Conservation (phyloP, 1,140 invertebrate genomes). For the Archegozetes longisetosus region DNA sequence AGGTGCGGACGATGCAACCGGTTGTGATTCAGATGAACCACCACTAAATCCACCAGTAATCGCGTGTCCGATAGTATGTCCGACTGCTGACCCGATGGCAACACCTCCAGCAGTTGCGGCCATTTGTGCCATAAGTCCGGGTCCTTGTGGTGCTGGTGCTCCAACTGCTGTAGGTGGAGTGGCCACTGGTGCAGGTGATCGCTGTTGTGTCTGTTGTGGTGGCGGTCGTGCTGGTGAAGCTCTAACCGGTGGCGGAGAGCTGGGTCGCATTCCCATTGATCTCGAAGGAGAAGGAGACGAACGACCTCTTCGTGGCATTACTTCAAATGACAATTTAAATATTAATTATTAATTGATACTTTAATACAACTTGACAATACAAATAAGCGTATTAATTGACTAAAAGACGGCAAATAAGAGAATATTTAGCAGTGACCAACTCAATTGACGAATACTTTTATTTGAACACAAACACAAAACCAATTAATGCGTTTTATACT, state of each 20-base stretch:
- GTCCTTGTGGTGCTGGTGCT: conserved; percentile 18
- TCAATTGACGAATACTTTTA: too few relatives aligned
- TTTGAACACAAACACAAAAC: too few relatives aligned
- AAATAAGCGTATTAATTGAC: too few relatives aligned
- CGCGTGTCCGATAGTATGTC: conserved; percentile 66
- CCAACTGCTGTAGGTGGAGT: conserved; percentile 18
- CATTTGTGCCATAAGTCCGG: conserved; percentile 27
- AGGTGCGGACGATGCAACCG: too few relatives aligned
- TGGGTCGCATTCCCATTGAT: neutral
- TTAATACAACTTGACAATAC: too few relatives aligned
- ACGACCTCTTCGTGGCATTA: conserved; percentile 13
- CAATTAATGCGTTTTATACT: too few relatives aligned
- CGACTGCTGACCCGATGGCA: conserved; percentile 32
- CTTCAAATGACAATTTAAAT: too few relatives aligned
- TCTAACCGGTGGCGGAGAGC: conserved; percentile 1
- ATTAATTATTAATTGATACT: too few relatives aligned
- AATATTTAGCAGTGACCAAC: too few relatives aligned
- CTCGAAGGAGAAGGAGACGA: neutral
- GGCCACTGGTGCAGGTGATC: conserved; percentile 13
- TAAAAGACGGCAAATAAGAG: too few relatives aligned
- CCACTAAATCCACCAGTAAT: conserved; percentile 62
- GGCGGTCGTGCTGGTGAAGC: conserved; percentile 9
- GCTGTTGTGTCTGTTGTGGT: conserved; percentile 2
- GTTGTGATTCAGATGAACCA: conserved; percentile 33
- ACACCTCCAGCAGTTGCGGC: conserved; percentile 29